Conservation (phyloP, 2,888 invertebrate genomes). For the Scaptomyza cyrtandrae region DNA sequence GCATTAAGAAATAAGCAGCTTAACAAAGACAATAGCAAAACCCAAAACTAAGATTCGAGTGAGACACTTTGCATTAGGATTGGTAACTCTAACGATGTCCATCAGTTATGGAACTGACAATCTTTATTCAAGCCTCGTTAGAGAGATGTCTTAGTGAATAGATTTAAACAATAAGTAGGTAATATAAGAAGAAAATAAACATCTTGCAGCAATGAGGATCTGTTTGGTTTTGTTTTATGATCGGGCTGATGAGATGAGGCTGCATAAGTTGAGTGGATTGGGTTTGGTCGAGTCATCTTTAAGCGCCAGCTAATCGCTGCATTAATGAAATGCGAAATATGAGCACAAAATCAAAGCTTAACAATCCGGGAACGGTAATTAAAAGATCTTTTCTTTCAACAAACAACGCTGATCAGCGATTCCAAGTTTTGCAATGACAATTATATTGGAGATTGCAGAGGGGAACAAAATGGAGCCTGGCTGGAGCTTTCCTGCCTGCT, state of each 20-base stretch:
- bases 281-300: background rate
- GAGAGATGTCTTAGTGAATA: no score
- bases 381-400: slow-evolving; percentile 38
- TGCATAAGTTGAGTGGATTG: slow-evolving; percentile 36
- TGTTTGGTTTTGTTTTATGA: background rate
- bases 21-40: background rate
- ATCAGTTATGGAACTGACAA: no score
- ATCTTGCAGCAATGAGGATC: slow-evolving; percentile 14
- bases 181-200: no score
- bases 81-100: background rate
- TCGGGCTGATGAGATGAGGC: slow-evolving; percentile 24
- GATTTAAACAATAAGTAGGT: background rate
- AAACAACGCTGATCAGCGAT: slow-evolving; percentile 15
- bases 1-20: slow-evolving; percentile 5
- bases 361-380: slow-evolving; percentile 29
- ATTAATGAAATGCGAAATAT: slow-evolving; percentile 42
- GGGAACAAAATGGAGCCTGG: no score
- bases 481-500: slow-evolving; percentile 11
- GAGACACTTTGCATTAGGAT: background rate
- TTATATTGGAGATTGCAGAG: slow-evolving; percentile 25
- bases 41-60: background rate
- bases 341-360: slow-evolving; percentile 28
- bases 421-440: slow-evolving; percentile 10
- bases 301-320: slow-evolving; percentile 36
- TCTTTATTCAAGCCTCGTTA: no score